These are phyloP conservation scores for Drosophila bunnanda DNA, from an alignment of 2,888 invertebrate genomes.

Conservation along the genomic window DNA sequence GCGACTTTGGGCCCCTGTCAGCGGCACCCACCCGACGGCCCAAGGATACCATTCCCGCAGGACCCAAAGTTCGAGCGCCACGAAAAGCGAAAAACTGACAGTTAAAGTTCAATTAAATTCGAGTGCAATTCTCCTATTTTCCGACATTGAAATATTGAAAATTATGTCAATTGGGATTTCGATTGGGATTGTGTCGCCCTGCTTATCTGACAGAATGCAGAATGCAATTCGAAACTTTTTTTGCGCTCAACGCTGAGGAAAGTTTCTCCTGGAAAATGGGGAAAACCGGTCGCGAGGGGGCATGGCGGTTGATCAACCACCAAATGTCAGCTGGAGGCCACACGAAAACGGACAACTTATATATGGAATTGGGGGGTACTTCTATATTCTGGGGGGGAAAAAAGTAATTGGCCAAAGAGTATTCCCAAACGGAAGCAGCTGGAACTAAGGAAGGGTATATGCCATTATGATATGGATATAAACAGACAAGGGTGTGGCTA, in stretches of 20 bases:
- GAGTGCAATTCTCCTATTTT: slow-evolving; percentile 47
- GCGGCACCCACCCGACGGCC: slow-evolving; percentile 1
- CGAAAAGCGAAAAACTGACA: slow-evolving; percentile 43
- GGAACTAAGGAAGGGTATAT: background rate
- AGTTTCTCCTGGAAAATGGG: slow-evolving; percentile 33
- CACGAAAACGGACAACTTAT: slow-evolving; percentile 18
- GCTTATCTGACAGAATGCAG: slow-evolving; percentile 64
- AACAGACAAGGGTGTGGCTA: background rate
- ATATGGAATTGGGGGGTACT: background rate
- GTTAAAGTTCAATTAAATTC: slow-evolving; percentile 76
- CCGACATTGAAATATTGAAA: slow-evolving; percentile 61
- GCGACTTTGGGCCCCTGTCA: slow-evolving; percentile 56
- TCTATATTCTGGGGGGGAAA: background rate
- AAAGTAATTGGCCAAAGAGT: slow-evolving; percentile 55
- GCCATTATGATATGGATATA: background rate
- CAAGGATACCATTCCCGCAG: slow-evolving; percentile 45
- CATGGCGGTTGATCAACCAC: slow-evolving; percentile 65
- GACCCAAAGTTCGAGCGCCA: background rate
- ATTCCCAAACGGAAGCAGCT: background rate
- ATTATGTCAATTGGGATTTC: slow-evolving; percentile 53
- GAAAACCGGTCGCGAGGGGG: slow-evolving; percentile 1
- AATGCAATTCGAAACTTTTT: slow-evolving; percentile 66
- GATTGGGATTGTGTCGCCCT: slow-evolving; percentile 37
- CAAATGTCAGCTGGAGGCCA: slow-evolving; percentile 55
- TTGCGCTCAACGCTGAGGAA: slow-evolving; percentile 17